These are phyloP conservation scores for Epizoanthus rinbou DNA, from an alignment of 92 coral and sea anemone genomes.

Conservation along the genomic window DNA sequence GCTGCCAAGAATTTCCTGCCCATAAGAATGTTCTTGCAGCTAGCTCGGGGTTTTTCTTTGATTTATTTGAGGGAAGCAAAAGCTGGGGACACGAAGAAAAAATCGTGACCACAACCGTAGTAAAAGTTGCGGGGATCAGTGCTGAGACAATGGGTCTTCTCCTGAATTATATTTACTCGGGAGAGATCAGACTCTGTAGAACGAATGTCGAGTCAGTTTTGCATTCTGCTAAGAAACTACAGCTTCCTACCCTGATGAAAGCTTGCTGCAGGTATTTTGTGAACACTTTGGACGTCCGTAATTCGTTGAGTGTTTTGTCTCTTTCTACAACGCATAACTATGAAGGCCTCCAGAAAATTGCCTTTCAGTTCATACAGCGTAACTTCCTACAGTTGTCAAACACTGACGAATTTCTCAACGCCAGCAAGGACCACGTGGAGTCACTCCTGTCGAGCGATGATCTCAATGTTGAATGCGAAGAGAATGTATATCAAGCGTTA, in stretches of 20 bases:
- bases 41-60: constrained; percentile 18
- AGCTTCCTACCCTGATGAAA: constrained; percentile 24
- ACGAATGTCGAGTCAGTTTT: constrained; percentile 26
- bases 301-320: constrained; percentile 25
- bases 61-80: constrained; percentile 20
- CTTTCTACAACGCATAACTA: constrained; percentile 30
- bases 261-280: constrained; percentile 34
- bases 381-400: constrained; percentile 23
- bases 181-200: constrained; percentile 19
- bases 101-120: constrained; percentile 7
- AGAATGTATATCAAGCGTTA: constrained; percentile 10
- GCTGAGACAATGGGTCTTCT: constrained; percentile 10
- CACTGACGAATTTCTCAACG: constrained; percentile 9
- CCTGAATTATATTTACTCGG: constrained; percentile 29
- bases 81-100: constrained; percentile 35
- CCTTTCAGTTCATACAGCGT: constrained; percentile 12
- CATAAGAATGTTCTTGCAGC: constrained; percentile 35
- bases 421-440: background rate
- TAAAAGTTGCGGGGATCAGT: background rate
- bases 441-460: constrained; percentile 21
- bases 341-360: constrained; percentile 21
- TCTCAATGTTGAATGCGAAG: constrained; percentile 26
- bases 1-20: background rate
- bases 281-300: constrained; percentile 21
- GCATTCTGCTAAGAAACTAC: constrained; percentile 18